Evolutionary conservation across 2,888 invertebrate species (phyloP).

Genomic region (Neocrepidodera transversa): DNA sequence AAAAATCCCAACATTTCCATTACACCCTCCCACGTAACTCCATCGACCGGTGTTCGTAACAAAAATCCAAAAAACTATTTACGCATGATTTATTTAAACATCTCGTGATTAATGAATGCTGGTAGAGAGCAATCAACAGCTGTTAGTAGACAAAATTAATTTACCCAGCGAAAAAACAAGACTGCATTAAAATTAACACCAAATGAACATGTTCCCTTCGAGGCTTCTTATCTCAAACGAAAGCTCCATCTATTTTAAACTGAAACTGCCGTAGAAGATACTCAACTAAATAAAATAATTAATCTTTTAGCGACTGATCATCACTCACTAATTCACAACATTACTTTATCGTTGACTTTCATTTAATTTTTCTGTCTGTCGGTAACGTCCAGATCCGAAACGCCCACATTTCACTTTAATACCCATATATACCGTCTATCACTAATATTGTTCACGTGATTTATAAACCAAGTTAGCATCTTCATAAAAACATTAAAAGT

Average conservation of each 20-base stretch:
- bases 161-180: slow-evolving; percentile 40
- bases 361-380: slow-evolving; percentile 13
- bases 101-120: slow-evolving; percentile 8
- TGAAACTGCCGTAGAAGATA: slow-evolving; percentile 39
- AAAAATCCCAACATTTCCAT: no score
- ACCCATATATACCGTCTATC: no score
- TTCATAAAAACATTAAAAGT: no score
- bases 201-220: slow-evolving; percentile 49
- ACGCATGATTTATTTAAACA: slow-evolving; percentile 7
- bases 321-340: slow-evolving; percentile 49
- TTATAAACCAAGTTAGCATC: no score
- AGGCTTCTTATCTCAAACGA: slow-evolving; percentile 41
- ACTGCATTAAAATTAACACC: slow-evolving; percentile 48
- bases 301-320: slow-evolving; percentile 46
- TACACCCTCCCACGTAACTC: no score
- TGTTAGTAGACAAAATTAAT: slow-evolving; percentile 41
- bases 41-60: no score
- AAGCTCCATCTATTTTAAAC: slow-evolving; percentile 40
- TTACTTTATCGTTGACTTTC: slow-evolving; percentile 43
- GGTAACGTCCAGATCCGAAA: background rate
- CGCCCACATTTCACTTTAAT: background rate
- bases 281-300: slow-evolving; percentile 47
- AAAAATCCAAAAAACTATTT: slow-evolving; percentile 1
- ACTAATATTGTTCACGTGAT: no score
- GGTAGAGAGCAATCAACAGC: slow-evolving; percentile 14